Evolutionary conservation across 2,797 vertebrate genomes (phyloP), one percentile per base, ranked within the genome.

Genomic region (Rhinoraja longicauda): DNA sequence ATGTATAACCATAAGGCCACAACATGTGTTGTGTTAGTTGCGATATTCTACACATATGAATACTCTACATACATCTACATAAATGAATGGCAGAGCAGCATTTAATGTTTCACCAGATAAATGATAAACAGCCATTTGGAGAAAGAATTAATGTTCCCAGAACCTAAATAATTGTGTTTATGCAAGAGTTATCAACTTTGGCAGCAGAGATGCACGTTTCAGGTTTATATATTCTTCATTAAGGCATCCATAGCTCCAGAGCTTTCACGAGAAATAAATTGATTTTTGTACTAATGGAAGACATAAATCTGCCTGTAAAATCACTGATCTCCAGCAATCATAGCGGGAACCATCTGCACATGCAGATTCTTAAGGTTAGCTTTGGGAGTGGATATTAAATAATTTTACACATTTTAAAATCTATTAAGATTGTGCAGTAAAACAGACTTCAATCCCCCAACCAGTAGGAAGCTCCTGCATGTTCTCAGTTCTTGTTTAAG

Each of bases 301-400:
- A 67, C 29, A 24, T 45, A 91, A 75, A 72, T 92, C 70, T 29
- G 24, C 15, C 21, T 73, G 10, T 72, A 72, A 92, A 92, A 26
- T 57, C 70, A 73, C 24, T 91, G 36, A 12, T 75, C 6, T 26
- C 67, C 13, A 75, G 70, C 15, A 39, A 92, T 53, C 32, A 73
- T 92, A 29, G n/a, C 21, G 39, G n/a, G 13, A 75, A 70, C 72
- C 26, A 75, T 36, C 59, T 36, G 13, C 72, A 73, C 70, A 53
- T 26, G 39, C 24, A 29, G 24, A 7, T 67, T 13, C 26, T 92
- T 29, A 73, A 39, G 13, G 67, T 15, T 75, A 92, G 70, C 67
- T 75, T 92, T 92, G 70, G 45, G 67, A 92, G 72, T 75, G 39
- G 67, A 91, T 75, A 73, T 75, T 75, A 53, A 75, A 92, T 75